Conservation (phyloP, 2,888 invertebrate genomes). For the Coelopa pilipes region DNA sequence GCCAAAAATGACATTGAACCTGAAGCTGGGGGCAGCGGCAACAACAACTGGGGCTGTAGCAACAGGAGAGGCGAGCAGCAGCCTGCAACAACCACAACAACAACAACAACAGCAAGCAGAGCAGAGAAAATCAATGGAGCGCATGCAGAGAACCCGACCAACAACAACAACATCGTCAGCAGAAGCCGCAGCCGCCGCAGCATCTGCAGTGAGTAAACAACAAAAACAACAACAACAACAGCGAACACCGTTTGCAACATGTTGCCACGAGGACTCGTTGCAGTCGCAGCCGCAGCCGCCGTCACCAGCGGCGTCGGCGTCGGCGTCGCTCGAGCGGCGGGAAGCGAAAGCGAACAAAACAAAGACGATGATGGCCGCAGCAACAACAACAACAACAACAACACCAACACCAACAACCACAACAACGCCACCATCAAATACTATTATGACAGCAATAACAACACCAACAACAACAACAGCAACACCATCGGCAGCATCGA, state of each 20-base stretch:
- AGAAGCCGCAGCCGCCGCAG: conserved; percentile 15
- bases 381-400: conserved; percentile 42
- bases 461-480: conserved; percentile 43
- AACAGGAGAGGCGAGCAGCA: conserved; percentile 33
- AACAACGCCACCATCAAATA: conserved; percentile 42
- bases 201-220: background rate
- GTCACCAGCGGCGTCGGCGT: conserved; percentile 40
- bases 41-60: conserved; percentile 23
- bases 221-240: conserved; percentile 28
- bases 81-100: conserved; percentile 24
- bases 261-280: conserved; percentile 52
- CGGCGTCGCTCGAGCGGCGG: conserved; percentile 34
- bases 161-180: conserved; percentile 35
- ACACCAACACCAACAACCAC: conserved; percentile 41
- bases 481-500: conserved; percentile 42
- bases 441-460: conserved; percentile 45
- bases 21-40: conserved; percentile 22
- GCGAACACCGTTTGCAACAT: conserved; percentile 45
- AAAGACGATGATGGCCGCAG: conserved; percentile 47
- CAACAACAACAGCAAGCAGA: conserved; percentile 32
- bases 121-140: conserved; percentile 43
- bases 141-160: conserved; percentile 28
- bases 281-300: conserved; percentile 39
- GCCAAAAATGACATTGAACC: conserved; percentile 29
- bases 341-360: conserved; percentile 58